Conservation (phyloP, 2,797 vertebrate species). For the Hippoglossus hippoglossus region DNA sequence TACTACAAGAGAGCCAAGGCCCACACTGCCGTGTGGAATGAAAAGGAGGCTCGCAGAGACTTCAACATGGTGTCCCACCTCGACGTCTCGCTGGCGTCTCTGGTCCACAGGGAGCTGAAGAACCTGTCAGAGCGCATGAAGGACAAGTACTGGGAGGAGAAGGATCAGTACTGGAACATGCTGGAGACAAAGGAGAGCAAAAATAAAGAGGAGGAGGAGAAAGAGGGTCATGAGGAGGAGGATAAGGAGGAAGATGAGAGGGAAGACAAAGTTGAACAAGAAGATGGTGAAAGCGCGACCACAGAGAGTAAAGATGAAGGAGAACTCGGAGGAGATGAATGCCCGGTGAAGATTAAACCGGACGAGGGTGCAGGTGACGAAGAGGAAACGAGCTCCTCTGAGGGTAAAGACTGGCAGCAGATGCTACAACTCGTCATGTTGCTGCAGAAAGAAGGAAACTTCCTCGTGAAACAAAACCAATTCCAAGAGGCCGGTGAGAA, state of each 20-base stretch:
- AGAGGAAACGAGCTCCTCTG: constrained; percentile 19
- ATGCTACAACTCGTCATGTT: constrained; percentile 83
- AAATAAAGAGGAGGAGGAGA: constrained; percentile 31
- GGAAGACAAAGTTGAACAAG: constrained; percentile 12
- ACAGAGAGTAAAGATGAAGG: constrained; percentile 5
- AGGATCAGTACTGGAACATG: constrained; percentile 86
- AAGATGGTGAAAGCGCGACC: background rate
- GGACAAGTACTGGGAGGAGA: constrained; percentile 89
- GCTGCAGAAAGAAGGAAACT: constrained; percentile 84
- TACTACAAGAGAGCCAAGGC: constrained; percentile 97
- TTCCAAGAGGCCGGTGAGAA: constrained; percentile 78
- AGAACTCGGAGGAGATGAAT: constrained; percentile 9
- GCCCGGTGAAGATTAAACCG: background rate
- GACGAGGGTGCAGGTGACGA: constrained; percentile 24
- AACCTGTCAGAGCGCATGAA: constrained; percentile 85
- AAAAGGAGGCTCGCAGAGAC: constrained; percentile 90
- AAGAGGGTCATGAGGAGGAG: background rate
- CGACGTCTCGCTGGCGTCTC: constrained; percentile 87
- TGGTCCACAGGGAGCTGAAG: constrained; percentile 87
- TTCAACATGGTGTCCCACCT: constrained; percentile 90
- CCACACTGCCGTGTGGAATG: constrained; percentile 94
- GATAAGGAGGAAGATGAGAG: constrained; percentile 16
- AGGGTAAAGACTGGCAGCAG: constrained; percentile 84
- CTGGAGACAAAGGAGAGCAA: constrained; percentile 66
- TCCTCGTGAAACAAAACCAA: constrained; percentile 76